Percentiles rank a stretch among this genome's conserved stretches.
phyloP scores from a whole-genome alignment of 2,113 vertebrate species.

The Hypanus sabinus region DNA sequence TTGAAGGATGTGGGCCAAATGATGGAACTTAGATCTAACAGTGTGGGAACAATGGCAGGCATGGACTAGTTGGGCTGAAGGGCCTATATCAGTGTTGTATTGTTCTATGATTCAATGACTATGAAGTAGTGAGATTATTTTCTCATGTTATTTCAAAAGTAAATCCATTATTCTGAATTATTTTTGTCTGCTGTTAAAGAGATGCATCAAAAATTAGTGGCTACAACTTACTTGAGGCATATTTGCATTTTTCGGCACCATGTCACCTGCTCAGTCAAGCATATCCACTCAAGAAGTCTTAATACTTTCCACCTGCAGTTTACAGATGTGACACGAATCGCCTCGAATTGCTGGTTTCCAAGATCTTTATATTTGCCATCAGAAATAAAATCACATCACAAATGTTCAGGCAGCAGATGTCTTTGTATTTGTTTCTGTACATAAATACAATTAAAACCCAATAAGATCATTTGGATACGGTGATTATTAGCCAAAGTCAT shows the following conservation, averaged over 20 bases:
- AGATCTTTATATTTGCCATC: neutral
- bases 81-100: too few relatives aligned
- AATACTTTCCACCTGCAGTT: neutral
- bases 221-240: slow-evolving; percentile 13
- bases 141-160: slow-evolving; percentile 13
- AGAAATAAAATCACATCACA: neutral
- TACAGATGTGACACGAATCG: neutral
- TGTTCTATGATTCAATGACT: too few relatives aligned
- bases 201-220: slow-evolving; percentile 10
- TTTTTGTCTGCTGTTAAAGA: slow-evolving; percentile 18
- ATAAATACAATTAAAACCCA: neutral
- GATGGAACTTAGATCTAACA: too few relatives aligned
- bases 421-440: neutral
- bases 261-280: slow-evolving; percentile 15
- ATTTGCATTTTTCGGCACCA: neutral
- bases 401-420: neutral
- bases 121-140: neutral
- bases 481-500: slow-evolving; percentile 1
- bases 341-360: neutral
- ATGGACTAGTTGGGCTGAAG: too few relatives aligned
- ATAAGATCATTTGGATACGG: neutral
- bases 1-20: too few relatives aligned
- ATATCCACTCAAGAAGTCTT: neutral
- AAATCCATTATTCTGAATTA: slow-evolving; percentile 10
- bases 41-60: too few relatives aligned